Percentiles rank a stretch among this genome's conserved stretches.
Evolutionary conservation across 2,888 invertebrate species (phyloP).

Genomic region (Acleris sparsana): DNA sequence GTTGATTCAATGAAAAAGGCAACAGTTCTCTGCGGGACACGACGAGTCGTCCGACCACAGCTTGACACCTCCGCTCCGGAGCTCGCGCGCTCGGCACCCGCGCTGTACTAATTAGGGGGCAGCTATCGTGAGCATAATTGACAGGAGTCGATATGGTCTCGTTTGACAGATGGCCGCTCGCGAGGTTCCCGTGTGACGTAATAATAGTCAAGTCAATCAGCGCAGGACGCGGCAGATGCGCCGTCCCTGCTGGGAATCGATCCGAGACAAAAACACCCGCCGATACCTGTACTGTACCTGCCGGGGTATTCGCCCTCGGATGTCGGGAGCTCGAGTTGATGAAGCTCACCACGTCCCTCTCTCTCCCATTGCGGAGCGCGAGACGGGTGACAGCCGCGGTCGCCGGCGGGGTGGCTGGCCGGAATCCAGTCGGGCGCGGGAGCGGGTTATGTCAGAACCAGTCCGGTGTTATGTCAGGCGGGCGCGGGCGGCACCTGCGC

Average conservation of each 20-base stretch:
- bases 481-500: constrained; percentile 51
- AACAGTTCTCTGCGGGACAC: no score
- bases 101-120: constrained; percentile 1
- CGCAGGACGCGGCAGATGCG: not conserved
- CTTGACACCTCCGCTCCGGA: not conserved
- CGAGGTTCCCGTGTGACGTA: constrained; percentile 20
- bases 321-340: not conserved
- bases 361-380: constrained; percentile 12
- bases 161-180: constrained; percentile 10
- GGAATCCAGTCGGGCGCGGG: constrained; percentile 40
- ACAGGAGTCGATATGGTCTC: constrained; percentile 2
- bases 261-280: constrained; percentile 33
- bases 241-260: constrained; percentile 30
- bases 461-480: constrained; percentile 55
- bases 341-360: constrained; percentile 10
- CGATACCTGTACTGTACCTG: constrained; percentile 29
- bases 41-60: no score
- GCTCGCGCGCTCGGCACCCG: not conserved
- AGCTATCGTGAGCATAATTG: not conserved
- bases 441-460: constrained; percentile 53
- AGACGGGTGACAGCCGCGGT: constrained; percentile 37
- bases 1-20: no score
- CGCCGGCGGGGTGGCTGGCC: not conserved
- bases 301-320: constrained; percentile 11
- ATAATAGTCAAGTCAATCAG: constrained; percentile 27